These are phyloP conservation scores for Diachasmimorpha longicaudata DNA, from an alignment of 1,140 invertebrate species.

Conservation along the genomic window DNA sequence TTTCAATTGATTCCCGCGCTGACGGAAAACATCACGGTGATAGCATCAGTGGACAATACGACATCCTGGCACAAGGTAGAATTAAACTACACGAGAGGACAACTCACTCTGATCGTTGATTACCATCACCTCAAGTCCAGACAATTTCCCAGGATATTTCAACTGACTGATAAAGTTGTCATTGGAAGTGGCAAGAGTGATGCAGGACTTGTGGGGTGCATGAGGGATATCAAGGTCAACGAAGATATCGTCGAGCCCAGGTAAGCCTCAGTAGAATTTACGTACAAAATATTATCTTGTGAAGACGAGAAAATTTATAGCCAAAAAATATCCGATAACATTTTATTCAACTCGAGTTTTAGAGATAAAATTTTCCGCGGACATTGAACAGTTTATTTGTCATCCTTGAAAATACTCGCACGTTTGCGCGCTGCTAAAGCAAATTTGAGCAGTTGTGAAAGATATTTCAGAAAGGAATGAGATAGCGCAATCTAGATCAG, in stretches of 20 bases:
- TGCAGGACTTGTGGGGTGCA: constrained; percentile 83
- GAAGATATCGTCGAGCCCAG: constrained; percentile 66
- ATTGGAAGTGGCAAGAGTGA: constrained; percentile 76
- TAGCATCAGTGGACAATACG: constrained; percentile 72
- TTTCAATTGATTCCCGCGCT: constrained; percentile 78
- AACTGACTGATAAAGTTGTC: constrained; percentile 68
- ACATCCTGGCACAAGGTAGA: constrained; percentile 81
- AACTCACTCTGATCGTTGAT: constrained; percentile 77
- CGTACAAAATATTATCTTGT: neutral
- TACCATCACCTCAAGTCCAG: constrained; percentile 74
- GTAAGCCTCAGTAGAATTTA: no score
- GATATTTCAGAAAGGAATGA: no score
- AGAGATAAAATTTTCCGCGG: no score
- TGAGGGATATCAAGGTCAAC: constrained; percentile 87
- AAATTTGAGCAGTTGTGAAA: no score
- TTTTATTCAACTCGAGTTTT: no score
- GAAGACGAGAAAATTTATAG: neutral
- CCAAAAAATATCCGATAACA: no score
- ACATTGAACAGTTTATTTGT: no score
- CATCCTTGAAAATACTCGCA: no score
- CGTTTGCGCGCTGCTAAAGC: no score
- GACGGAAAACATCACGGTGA: constrained; percentile 75
- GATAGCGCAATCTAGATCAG: no score
- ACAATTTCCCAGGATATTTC: constrained; percentile 66
- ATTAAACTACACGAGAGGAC: constrained; percentile 76